A percentile compares a stretch with the other conserved stretches of the same genome.
These are phyloP conservation scores for Oxygymnocypris stewartii DNA, from an alignment of 2,113 vertebrate genomes.

Conservation along the genomic window DNA sequence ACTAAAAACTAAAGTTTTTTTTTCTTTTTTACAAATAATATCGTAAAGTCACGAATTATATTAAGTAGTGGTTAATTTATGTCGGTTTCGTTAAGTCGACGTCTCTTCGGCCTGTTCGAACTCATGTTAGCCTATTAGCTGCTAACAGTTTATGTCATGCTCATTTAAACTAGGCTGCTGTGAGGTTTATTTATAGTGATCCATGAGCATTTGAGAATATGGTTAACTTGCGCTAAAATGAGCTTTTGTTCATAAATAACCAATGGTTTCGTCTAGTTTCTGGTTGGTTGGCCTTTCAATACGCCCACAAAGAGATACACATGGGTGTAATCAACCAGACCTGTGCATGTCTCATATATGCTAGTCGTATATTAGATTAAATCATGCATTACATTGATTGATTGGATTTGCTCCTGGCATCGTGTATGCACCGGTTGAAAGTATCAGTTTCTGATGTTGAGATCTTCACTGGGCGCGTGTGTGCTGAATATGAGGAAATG, in stretches of 20 bases:
- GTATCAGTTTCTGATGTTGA: background rate
- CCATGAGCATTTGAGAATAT: background rate
- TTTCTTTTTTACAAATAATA: background rate
- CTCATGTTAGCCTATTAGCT: slow-evolving; percentile 21
- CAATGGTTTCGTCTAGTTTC: slow-evolving; percentile 14
- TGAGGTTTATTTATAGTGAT: background rate
- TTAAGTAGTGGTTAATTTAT: background rate
- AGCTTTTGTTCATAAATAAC: slow-evolving; percentile 32
- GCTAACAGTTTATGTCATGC: background rate
- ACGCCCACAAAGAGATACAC: slow-evolving; percentile 31
- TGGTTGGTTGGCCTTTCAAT: slow-evolving; percentile 27
- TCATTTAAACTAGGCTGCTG: background rate
- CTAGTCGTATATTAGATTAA: background rate
- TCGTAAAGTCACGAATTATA: background rate
- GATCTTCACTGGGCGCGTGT: background rate
- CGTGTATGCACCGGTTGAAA: background rate
- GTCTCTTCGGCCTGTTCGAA: slow-evolving; percentile 15
- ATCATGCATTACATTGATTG: slow-evolving; percentile 20
- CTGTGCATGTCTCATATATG: background rate
- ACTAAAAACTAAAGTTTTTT: background rate
- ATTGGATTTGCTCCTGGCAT: background rate
- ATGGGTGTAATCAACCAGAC: slow-evolving; percentile 13
- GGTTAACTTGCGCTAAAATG: slow-evolving; percentile 4
- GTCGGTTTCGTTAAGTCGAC: slow-evolving; percentile 9
- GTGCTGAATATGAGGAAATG: slow-evolving; percentile 13